phyloP scores from a whole-genome alignment of 2,888 invertebrate genomes.

The Heterodera filipjevi region DNA sequence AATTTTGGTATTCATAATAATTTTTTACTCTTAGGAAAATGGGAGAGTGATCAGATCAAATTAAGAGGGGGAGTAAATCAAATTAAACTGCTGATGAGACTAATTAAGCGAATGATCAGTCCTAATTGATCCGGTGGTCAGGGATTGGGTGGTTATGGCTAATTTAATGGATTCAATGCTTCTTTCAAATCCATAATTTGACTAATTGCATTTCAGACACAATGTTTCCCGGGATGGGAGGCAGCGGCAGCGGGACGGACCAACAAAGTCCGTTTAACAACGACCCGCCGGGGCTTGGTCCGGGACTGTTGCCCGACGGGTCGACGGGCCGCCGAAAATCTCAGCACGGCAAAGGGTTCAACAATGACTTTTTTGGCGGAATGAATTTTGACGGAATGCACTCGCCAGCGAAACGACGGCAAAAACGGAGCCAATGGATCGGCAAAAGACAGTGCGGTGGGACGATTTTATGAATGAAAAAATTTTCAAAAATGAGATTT shows the following conservation, averaged over 20 bases:
- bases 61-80: too few relatives aligned
- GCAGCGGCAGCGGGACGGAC: neutral
- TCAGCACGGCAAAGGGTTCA: neutral
- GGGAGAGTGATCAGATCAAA: too few relatives aligned
- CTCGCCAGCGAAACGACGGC: neutral
- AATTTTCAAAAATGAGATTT: neutral
- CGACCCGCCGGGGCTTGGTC: constrained; percentile 14
- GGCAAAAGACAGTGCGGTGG: constrained; percentile 11
- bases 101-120: too few relatives aligned
- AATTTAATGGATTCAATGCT: too few relatives aligned
- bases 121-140: too few relatives aligned
- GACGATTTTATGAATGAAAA: neutral
- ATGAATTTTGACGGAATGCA: constrained; percentile 14
- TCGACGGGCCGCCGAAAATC: neutral
- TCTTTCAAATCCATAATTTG: neutral
- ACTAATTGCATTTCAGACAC: neutral
- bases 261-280: neutral
- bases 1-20: neutral
- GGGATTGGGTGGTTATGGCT: too few relatives aligned
- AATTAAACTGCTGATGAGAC: too few relatives aligned
- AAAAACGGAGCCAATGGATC: neutral
- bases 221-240: constrained; percentile 14
- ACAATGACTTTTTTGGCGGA: constrained; percentile 25
- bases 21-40: too few relatives aligned
- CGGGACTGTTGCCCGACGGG: constrained; percentile 26